A percentile compares a stretch with the other conserved stretches of the same genome.
Evolutionary conservation across 2,113 vertebrate species (phyloP).

Genomic region (Murina feae): DNA sequence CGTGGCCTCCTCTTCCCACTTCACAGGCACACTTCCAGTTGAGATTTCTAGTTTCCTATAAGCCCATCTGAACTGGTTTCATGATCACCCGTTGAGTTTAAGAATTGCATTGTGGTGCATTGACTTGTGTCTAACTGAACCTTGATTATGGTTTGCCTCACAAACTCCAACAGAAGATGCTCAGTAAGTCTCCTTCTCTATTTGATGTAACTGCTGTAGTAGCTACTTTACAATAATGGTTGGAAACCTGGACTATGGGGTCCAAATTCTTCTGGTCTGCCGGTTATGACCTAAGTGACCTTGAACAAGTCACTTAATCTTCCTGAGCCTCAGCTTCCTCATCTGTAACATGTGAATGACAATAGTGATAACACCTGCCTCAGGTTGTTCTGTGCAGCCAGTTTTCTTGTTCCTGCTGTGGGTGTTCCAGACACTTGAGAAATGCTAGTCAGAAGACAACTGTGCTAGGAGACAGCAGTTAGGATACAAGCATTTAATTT

Average conservation of each 20-base stretch:
- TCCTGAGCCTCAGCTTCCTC: neutral
- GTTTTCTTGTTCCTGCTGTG: too few relatives aligned
- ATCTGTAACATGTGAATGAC: too few relatives aligned
- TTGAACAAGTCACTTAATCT: neutral
- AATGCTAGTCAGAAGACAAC: accelerated
- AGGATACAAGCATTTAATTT: accelerated
- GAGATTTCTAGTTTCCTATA: neutral
- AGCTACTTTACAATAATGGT: accelerated
- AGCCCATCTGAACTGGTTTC: neutral
- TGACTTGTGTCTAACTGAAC: too few relatives aligned
- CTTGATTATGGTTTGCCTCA: neutral
- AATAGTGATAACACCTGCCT: accelerated
- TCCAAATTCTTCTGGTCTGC: neutral
- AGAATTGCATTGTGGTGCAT: accelerated
- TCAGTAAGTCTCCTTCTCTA: accelerated
- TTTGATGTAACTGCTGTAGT: accelerated
- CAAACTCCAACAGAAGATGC: neutral
- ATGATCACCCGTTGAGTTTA: neutral
- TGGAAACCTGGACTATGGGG: neutral
- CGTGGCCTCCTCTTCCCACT: neutral
- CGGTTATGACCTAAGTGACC: neutral
- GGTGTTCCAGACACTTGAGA: too few relatives aligned
- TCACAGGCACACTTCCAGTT: neutral
- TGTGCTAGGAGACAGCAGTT: neutral
- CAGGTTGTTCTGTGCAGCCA: neutral